Base-by-base conservation (phyloP, 2,888 invertebrate genomes). In the Latheticus oryzae region DNA sequence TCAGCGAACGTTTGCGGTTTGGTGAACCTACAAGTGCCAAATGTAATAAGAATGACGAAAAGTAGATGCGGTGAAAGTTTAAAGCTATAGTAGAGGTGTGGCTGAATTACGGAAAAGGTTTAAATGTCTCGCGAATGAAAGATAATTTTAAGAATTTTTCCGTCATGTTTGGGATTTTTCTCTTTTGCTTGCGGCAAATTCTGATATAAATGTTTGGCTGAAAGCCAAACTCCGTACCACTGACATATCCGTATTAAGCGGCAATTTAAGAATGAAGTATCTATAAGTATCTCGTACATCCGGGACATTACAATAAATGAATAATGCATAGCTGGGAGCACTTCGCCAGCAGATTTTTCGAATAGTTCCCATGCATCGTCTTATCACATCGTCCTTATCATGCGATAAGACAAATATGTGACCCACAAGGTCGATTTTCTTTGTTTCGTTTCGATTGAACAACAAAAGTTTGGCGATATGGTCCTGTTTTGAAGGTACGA, bases 1-100 rank as follows among this genome's bases (percentile, higher is more conserved):
- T 97, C 97, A 71, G 97, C 96, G 82, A 97, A 97, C 58, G 93
- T 89, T 80, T 94, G 93, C 59, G 97, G 97, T 82, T 97, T 97
- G 68, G 96, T 96, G 78, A 89, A 93, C 83, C 97, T 97, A 86
- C 8, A 47, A 28, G 12, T n/a, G n/a, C 11, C n/a, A 19, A 19
- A 19, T 5, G 3, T 5, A 19, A 28, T 11, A 42, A 42, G 24
- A 53, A 53, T 21, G n/a, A 5, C 24, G 24, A 47, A 13, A 56
- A 42, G 11, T 17, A 38, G 19, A n/a, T 45, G 33, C 40, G 40
- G 30, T 32, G 37, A 53, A 35, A 35, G 37, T 35, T 13, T n/a
- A 40, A 23, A 23, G n/a, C 2, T 12, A 24, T 30, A 15, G 16
- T 9, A 52, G 32, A 45, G 45, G 30, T 13, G 32, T 30, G 47